Evolutionary conservation across 2,113 vertebrate species (phyloP).

Genomic region (Melanerpes aurifrons): DNA sequence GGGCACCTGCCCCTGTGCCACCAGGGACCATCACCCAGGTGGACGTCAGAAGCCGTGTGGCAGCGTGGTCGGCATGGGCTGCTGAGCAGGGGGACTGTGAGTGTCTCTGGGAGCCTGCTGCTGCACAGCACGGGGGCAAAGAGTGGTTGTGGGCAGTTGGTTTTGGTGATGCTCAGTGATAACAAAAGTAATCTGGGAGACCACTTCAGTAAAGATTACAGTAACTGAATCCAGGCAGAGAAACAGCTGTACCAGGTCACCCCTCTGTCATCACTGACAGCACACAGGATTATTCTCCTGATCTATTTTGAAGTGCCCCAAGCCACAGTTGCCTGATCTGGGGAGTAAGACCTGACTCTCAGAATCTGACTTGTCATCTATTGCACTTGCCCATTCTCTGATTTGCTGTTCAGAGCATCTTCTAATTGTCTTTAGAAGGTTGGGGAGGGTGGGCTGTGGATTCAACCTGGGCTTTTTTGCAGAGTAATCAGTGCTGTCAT

Average conservation of each 20-base stretch:
- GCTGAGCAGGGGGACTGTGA: slow-evolving; percentile 89
- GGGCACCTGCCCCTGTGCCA: slow-evolving; percentile 85
- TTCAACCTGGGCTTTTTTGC: background rate
- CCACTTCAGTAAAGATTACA: fast-evolving
- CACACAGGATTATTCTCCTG: background rate
- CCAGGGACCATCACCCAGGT: slow-evolving; percentile 82
- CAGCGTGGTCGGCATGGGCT: slow-evolving; percentile 88
- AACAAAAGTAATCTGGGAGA: background rate
- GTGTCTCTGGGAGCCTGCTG: slow-evolving; percentile 22
- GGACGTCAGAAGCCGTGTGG: slow-evolving; percentile 86
- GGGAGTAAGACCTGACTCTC: background rate
- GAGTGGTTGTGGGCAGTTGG: fast-evolving
- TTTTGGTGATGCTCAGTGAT: background rate
- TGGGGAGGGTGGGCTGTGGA: background rate
- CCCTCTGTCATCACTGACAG: background rate
- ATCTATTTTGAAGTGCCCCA: background rate
- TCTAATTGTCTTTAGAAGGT: background rate
- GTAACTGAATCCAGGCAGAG: background rate
- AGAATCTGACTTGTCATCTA: background rate
- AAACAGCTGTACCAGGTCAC: background rate
- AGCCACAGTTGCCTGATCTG: background rate
- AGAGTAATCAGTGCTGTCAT: background rate
- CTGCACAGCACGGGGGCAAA: fast-evolving
- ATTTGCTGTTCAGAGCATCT: background rate
- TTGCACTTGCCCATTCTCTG: background rate